Evolutionary conservation across 2,113 vertebrate species (phyloP).

Genomic region (Varanus komodoensis): DNA sequence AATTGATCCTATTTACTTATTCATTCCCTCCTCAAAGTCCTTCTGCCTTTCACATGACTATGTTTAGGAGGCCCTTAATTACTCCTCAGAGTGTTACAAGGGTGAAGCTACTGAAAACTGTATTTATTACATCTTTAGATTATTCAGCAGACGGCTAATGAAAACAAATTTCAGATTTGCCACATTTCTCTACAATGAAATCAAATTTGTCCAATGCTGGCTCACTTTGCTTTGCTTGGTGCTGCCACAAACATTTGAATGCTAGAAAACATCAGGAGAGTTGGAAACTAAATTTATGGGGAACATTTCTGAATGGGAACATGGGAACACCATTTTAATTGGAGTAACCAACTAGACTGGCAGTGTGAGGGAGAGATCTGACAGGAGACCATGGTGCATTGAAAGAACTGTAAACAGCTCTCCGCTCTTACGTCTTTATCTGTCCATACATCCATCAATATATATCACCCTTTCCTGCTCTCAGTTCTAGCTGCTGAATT

Average conservation of each 20-base stretch:
- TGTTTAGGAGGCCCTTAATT: conserved; percentile 54
- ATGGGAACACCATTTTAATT: conserved; percentile 61
- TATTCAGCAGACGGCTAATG: conserved; percentile 30
- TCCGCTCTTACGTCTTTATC: conserved; percentile 16
- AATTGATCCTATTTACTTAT: conserved; percentile 47
- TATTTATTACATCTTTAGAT: conserved; percentile 52
- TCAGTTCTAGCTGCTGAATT: conserved; percentile 46
- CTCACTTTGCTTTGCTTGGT: conserved; percentile 36
- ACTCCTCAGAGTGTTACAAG: conserved; percentile 48
- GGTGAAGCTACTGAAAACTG: conserved; percentile 51
- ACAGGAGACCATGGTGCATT: conserved; percentile 48
- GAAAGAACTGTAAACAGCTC: conserved; percentile 61
- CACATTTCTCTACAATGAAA: conserved; percentile 43
- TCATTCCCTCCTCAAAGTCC: conserved; percentile 44
- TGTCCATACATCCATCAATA: conserved; percentile 33
- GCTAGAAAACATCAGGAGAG: conserved; percentile 16
- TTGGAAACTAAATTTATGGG: conserved; percentile 58
- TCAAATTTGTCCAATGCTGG: not conserved
- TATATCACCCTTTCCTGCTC: conserved; percentile 38
- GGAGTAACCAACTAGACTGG: conserved; percentile 40
- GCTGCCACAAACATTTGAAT: conserved; percentile 46
- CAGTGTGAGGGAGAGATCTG: not conserved
- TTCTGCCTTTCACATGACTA: conserved; percentile 45
- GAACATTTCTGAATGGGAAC: conserved; percentile 49
- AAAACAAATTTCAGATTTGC: conserved; percentile 30